Evolutionary conservation across 2,888 invertebrate species (phyloP), one percentile per base, ranked within the genome.

Genomic region (Drosophila incognita): DNA sequence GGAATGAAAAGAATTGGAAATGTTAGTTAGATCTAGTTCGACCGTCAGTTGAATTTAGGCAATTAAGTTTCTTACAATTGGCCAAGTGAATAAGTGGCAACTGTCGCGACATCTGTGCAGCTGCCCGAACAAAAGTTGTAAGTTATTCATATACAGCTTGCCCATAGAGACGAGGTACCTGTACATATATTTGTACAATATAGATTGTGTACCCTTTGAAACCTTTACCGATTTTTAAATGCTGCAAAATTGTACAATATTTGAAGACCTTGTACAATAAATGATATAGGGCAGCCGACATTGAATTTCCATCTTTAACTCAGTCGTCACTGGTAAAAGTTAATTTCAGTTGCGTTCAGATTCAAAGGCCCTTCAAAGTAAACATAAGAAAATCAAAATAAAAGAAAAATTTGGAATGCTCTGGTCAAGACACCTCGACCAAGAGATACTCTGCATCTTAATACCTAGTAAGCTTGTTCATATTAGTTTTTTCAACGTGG

Each of bases 271-370:
- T 11, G n/a, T 5, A 42, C 18, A 48, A 11, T 24, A 52, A 36
- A 49, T 40, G 33, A 53, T 21, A 31, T 27, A 24, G 60, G 35
- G 36, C 54, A 63, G 40, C 38, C 61, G 60, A 52, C 58, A 51
- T 48, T 70, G 60, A 64, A 54, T 67, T 76, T 67, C 54, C 53
- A 71, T 76, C 27, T 51, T 54, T 56, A 51, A 40, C 52, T 51
- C 46, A 48, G 53, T 51, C 46, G 69, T 52, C 74, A 73, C 40
- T 46, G 83, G 70, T 72, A 64, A 62, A 76, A 79, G 83, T 83
- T 88, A 76, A 86, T 88, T 86, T 86, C 66, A 71, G 78, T 81
- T 75, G 70, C 61, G 54, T 65, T 69, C 65, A 46, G 67, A 62
- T 56, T 51, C 49, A 13, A 58, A 51, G 56, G 51, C 57, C 65